phyloP scores from a whole-genome alignment of 2,888 invertebrate genomes.

The Rhogogaster chlorosoma region DNA sequence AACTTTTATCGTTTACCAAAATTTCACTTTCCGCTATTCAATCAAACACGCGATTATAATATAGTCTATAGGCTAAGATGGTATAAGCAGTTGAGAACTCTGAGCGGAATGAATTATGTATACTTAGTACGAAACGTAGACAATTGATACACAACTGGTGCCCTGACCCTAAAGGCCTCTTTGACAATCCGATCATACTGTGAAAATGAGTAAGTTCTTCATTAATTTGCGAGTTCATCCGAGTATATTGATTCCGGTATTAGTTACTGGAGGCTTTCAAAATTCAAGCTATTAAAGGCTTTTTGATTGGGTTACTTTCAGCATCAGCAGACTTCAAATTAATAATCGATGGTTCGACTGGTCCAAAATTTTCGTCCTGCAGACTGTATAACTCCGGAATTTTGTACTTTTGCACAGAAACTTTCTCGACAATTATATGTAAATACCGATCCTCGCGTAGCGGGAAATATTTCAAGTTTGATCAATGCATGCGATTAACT shows the following conservation, averaged over 20 bases:
- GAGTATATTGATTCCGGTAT: slow-evolving; percentile 3
- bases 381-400: slow-evolving; percentile 27
- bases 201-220: background rate
- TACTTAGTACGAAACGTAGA: background rate
- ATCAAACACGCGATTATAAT: background rate
- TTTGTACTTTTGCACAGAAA: slow-evolving; percentile 44
- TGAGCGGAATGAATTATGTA: background rate
- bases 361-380: slow-evolving; percentile 21
- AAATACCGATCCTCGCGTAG: background rate
- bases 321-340: background rate
- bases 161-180: background rate
- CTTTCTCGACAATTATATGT: background rate
- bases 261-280: background rate
- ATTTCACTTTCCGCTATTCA: background rate
- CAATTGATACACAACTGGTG: background rate
- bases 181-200: background rate
- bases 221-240: background rate
- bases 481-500: background rate
- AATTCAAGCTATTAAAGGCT: background rate
- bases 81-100: background rate
- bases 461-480: slow-evolving; percentile 30
- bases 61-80: background rate
- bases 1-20: background rate
- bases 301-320: background rate
- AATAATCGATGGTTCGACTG: slow-evolving; percentile 9